phyloP scores from a whole-genome alignment of 2,888 invertebrate species.

The Drosophila subquinaria region DNA sequence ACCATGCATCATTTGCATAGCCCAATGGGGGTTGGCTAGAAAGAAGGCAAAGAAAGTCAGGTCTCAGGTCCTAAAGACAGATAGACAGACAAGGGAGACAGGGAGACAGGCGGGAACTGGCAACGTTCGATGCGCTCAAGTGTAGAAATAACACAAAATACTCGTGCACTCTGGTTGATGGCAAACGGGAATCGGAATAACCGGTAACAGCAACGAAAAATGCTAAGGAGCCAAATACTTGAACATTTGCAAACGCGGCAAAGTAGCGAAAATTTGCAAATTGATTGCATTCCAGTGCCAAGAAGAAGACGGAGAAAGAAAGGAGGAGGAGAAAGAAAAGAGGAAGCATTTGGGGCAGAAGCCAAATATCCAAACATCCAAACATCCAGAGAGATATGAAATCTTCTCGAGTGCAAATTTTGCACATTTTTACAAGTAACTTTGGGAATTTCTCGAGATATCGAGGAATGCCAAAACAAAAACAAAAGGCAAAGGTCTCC shows the following conservation, averaged over 20 bases:
- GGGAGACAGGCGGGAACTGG: conserved; percentile 9
- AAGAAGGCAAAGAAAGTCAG: conserved; percentile 32
- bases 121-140: conserved; percentile 70
- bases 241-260: conserved; percentile 80
- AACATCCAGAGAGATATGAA: conserved; percentile 61
- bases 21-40: conserved; percentile 41
- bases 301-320: conserved; percentile 15
- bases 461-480: conserved; percentile 39
- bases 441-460: conserved; percentile 55
- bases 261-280: conserved; percentile 83
- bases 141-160: conserved; percentile 69
- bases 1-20: conserved; percentile 65
- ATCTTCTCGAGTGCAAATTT: conserved; percentile 73
- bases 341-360: not conserved
- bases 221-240: conserved; percentile 79
- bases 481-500: conserved; percentile 37
- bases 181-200: conserved; percentile 36
- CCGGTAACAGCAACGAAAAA: conserved; percentile 58
- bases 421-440: conserved; percentile 67
- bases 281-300: conserved; percentile 84
- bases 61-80: conserved; percentile 32
- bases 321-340: not conserved
- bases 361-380: conserved; percentile 32
- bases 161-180: conserved; percentile 27
- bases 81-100: conserved; percentile 22